Base-by-base conservation (phyloP, 2,888 invertebrate genomes). In the Hirtodrosophila duncani region DNA sequence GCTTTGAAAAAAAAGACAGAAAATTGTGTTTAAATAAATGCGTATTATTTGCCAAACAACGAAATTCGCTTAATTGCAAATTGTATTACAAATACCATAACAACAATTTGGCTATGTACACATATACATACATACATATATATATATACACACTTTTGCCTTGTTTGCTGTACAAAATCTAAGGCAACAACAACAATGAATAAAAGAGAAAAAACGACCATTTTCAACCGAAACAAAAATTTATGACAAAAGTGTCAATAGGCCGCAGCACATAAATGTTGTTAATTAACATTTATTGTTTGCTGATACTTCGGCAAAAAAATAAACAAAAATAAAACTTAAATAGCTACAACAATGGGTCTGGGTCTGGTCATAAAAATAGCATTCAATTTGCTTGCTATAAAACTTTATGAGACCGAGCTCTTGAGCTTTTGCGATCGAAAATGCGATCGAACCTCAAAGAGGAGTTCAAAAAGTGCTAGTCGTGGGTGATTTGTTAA, bases 241-340 rank as follows among this genome's bases (percentile, higher is more conserved):
- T 55, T 60, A 60, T 38, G 41, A 37, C 53, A 58, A 45, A 55
- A 72, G 56, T 66, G 77, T 77, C 74, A 74, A 77, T 64, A 63
- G 74, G 77, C 77, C 66, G 57, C 39, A 56, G 37, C 60, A 38
- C 61, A 74, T 66, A 77, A 77, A 74, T 63, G 72, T 57, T 57
- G 63, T 64, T 77, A 77, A 74, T 74, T 74, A 74, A 74, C 70
- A 62, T 77, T 77, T 74, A 77, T 77, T 75, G 77, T 74, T 71
- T 67, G 59, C 66, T 50, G 68, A 68, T 70, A 62, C 51, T 27
- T 63, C 37, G 27, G 18, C 30, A 26, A 38, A 26, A 51, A 44
- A 26, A 23, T 36, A 21, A 51, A 14, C 31, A 29, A 24, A 7
- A 21, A 16, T 8, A 17, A 17, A 23, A 10, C n/a, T n/a, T n/a